A percentile compares a stretch with the other conserved stretches of the same genome.
Evolutionary conservation across 2,113 vertebrate genomes (phyloP).

Genomic region (zebrafish (Danio rerio)): GRCz12tu NC_133195.1:57076001-57076500

Average conservation of each 20-base stretch:
- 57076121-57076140: conserved; percentile 81
- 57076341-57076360: conserved; percentile 90
- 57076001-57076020: conserved; percentile 83
- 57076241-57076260: conserved; percentile 62
- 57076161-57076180: conserved; percentile 84
- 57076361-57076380: conserved; percentile 88
- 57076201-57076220: conserved; percentile 80
- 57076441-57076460: conserved; percentile 85
- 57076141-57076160: conserved; percentile 81
- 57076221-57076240: conserved; percentile 75
- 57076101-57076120: conserved; percentile 84
- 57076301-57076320: conserved; percentile 80
- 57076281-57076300: conserved; percentile 77
- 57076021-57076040: conserved; percentile 89
- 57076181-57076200: conserved; percentile 75
- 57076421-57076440: conserved; percentile 78
- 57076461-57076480: conserved; percentile 93
- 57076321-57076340: conserved; percentile 90
- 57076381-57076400: conserved; percentile 81
- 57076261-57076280: conserved; percentile 63
- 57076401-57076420: conserved; percentile 89
- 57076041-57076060: conserved; percentile 86
- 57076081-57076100: conserved; percentile 76
- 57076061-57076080: conserved; percentile 89
- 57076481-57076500: conserved; percentile 88